Conservation (phyloP, 1,140 invertebrate genomes). For the Bacillus rossius region DNA sequence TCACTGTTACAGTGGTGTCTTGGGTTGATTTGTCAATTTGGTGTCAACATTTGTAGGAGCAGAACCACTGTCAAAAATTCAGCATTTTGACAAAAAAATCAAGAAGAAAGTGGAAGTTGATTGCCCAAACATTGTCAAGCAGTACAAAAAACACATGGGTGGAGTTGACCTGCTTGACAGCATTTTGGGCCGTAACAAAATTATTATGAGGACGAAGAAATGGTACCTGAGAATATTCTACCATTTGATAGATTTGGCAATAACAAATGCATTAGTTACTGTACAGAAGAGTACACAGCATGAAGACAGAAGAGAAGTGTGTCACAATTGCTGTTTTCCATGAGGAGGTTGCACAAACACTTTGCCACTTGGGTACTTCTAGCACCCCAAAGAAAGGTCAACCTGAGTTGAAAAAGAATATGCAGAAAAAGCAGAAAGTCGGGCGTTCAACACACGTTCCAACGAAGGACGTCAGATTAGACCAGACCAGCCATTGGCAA, state of each 20-base stretch:
- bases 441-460: too few relatives aligned
- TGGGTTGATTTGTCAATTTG: slow-evolving; percentile 35
- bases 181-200: slow-evolving; percentile 31
- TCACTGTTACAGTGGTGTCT: slow-evolving; percentile 20
- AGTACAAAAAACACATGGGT: slow-evolving; percentile 31
- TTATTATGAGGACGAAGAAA: slow-evolving; percentile 24
- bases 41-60: slow-evolving; percentile 38
- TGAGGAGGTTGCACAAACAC: too few relatives aligned
- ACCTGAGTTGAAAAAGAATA: too few relatives aligned
- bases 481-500: too few relatives aligned
- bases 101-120: slow-evolving; percentile 35
- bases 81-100: slow-evolving; percentile 34
- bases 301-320: too few relatives aligned
- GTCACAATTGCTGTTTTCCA: too few relatives aligned
- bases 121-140: slow-evolving; percentile 26
- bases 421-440: too few relatives aligned
- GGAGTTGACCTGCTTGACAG: slow-evolving; percentile 33
- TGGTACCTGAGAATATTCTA: slow-evolving; percentile 32
- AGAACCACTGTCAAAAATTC: slow-evolving; percentile 31
- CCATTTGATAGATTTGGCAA: slow-evolving; percentile 28
- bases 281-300: slow-evolving; percentile 24
- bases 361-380: too few relatives aligned
- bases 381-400: too few relatives aligned
- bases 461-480: too few relatives aligned
- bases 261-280: slow-evolving; percentile 33